Evolutionary conservation across 37 sponge, comb jelly and placozoan genomes (phyloP), one percentile per base, ranked within the genome.

Genomic region (Crambe crambe): DNA sequence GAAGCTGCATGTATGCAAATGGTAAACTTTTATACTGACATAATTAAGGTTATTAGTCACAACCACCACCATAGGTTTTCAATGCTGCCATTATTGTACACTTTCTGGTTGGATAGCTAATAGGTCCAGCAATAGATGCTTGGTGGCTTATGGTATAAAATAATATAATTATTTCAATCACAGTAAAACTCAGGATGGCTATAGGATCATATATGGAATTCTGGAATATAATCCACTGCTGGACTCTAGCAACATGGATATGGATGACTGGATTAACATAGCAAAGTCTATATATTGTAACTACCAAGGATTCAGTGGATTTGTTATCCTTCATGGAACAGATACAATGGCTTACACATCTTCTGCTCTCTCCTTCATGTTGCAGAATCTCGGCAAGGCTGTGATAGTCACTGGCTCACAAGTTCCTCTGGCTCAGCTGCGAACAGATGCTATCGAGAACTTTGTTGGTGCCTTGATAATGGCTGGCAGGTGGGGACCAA

Each of bases 271-370:
- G 99, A 92, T 79, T 21, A 82, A 47, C 63, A 83, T 98, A 3
- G 90, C 93, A 9, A 41, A 56, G 35, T 88, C 89, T 58, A 91
- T 95, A 31, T 70, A 74, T 35, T 42, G 72, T 34, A 83, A 86
- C 85, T 92, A 95, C 72, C 31, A 40, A 37, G 31, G 85, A n/a
- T 94, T 94, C 75, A 88, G 87, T 78, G 88, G 79, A 25, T 98
- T 98, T 86, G 90, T 98, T 23, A 79, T 98, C 34, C 82, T 98
- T 17, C 99, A 98, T 67, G 99, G 99, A 23, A 98, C 99, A 25
- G 99, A 98, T 72, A 98, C 99, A 32, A 98, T 98, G 99, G 82
- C 84, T 56, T 98, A 93, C 90, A 98, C 99, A 0, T 86, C 95
- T 37, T 93, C 97, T 26, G 99, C 99, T 64, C 94, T 98, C 26